phyloP scores from a whole-genome alignment of 23 tunicate species.

The Ciona savignyi region DNA sequence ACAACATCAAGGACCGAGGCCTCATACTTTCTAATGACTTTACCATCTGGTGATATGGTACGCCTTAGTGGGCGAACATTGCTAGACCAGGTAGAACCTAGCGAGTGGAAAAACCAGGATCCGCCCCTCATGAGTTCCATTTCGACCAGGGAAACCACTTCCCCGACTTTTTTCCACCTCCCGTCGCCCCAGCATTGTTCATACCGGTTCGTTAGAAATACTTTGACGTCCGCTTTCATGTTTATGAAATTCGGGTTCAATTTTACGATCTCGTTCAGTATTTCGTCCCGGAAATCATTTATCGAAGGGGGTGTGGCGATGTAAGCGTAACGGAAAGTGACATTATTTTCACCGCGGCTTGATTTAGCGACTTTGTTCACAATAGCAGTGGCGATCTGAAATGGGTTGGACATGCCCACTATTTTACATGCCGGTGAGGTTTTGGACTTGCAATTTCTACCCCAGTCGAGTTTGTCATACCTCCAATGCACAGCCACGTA shows the following conservation, averaged over 20 bases:
- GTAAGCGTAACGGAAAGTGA: conserved; percentile 1
- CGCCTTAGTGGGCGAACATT: conserved; percentile 13
- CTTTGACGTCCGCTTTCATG: not conserved
- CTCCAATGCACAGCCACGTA: conserved; percentile 41
- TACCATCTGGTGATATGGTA: not conserved
- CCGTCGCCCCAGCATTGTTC: conserved; percentile 15
- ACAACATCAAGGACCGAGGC: not conserved
- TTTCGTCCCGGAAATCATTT: conserved; percentile 1
- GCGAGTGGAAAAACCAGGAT: conserved; percentile 22
- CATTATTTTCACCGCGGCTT: not conserved
- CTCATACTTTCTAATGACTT: not conserved
- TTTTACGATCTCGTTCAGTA: not conserved
- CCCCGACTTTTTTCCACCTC: conserved; percentile 10
- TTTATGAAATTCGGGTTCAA: not conserved
- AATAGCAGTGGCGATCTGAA: conserved; percentile 10
- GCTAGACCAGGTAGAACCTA: conserved; percentile 31
- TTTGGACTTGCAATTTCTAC: not conserved
- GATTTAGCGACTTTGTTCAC: not conserved
- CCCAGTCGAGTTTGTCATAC: conserved; percentile 25
- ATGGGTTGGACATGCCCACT: not conserved
- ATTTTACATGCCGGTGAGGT: not conserved
- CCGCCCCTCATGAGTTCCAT: conserved; percentile 33
- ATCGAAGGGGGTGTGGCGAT: conserved; percentile 30
- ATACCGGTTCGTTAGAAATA: conserved; percentile 6
- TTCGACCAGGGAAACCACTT: conserved; percentile 29